phyloP scores from a whole-genome alignment of 2,888 invertebrate species.

The Trachelus tabidus region DNA sequence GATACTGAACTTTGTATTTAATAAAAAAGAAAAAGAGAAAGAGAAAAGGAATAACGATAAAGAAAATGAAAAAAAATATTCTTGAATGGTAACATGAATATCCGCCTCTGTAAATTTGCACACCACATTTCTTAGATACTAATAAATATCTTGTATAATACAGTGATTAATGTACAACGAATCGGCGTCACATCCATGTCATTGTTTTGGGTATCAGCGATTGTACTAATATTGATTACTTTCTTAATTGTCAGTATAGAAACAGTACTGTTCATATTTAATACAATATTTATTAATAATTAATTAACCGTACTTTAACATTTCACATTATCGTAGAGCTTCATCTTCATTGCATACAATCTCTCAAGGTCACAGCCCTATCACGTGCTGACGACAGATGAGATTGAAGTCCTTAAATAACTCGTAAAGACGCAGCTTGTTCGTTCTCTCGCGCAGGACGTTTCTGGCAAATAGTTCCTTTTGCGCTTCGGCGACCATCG shows the following conservation, averaged over 20 bases:
- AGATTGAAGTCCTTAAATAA: slow-evolving; percentile 48
- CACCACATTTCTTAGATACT: slow-evolving; percentile 38
- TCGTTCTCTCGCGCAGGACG: slow-evolving; percentile 42
- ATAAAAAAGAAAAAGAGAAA: background rate
- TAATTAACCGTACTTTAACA: slow-evolving; percentile 10
- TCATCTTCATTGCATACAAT: background rate
- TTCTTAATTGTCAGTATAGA: slow-evolving; percentile 8
- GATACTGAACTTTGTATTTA: background rate
- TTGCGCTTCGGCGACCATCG: slow-evolving; percentile 37
- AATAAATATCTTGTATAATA: slow-evolving; percentile 38
- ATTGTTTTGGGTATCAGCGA: background rate
- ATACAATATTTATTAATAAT: slow-evolving; percentile 11
- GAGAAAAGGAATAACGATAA: background rate
- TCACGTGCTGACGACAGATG: slow-evolving; percentile 36
- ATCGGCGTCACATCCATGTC: slow-evolving; percentile 17
- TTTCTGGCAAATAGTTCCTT: slow-evolving; percentile 46
- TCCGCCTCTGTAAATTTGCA: slow-evolving; percentile 39
- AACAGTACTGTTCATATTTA: slow-evolving; percentile 6
- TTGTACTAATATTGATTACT: slow-evolving; percentile 7
- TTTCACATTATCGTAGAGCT: background rate
- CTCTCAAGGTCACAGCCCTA: slow-evolving; percentile 26
- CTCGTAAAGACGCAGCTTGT: slow-evolving; percentile 40
- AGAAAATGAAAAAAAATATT: background rate
- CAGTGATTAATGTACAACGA: slow-evolving; percentile 21
- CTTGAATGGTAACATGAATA: background rate